Evolutionary conservation across 2,888 invertebrate genomes (phyloP).

Genomic region (Cantharis nigra): DNA sequence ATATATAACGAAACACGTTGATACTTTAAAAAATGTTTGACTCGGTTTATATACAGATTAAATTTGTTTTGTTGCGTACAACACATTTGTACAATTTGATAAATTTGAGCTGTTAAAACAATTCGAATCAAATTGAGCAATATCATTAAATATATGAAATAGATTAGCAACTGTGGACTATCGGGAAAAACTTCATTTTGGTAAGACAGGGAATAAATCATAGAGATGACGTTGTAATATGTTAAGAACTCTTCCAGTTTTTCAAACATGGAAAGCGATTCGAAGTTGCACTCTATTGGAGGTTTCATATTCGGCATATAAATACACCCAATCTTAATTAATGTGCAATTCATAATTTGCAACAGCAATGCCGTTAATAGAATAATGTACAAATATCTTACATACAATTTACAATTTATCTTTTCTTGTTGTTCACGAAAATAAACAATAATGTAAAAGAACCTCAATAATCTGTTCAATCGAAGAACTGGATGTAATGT

Average conservation of each 20-base stretch:
- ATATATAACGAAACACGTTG: slow-evolving; percentile 4
- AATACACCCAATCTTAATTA: slow-evolving; percentile 10
- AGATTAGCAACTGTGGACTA: neutral
- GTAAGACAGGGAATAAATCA: neutral
- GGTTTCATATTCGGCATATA: neutral
- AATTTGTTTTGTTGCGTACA: neutral
- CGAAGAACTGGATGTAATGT: slow-evolving; percentile 9
- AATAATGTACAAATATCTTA: slow-evolving; percentile 5
- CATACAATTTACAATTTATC: slow-evolving; percentile 5
- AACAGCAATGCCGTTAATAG: slow-evolving; percentile 12
- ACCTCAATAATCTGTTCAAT: slow-evolving; percentile 18
- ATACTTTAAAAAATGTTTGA: neutral
- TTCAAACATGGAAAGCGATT: neutral
- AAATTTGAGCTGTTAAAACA: neutral
- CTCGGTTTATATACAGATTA: neutral
- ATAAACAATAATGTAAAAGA: slow-evolving; percentile 11
- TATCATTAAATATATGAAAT: neutral
- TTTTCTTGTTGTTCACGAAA: slow-evolving; percentile 11
- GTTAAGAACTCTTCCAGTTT: neutral
- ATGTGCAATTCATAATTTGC: slow-evolving; percentile 1
- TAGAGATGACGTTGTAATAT: neutral
- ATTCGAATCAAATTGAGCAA: neutral
- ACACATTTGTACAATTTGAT: slow-evolving; percentile 3
- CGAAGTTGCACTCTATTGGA: neutral
- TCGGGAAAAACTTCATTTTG: slow-evolving; percentile 2